These are phyloP conservation scores for Bufo bufo DNA, from an alignment of 2,113 vertebrate genomes.

Conservation along the genomic window DNA sequence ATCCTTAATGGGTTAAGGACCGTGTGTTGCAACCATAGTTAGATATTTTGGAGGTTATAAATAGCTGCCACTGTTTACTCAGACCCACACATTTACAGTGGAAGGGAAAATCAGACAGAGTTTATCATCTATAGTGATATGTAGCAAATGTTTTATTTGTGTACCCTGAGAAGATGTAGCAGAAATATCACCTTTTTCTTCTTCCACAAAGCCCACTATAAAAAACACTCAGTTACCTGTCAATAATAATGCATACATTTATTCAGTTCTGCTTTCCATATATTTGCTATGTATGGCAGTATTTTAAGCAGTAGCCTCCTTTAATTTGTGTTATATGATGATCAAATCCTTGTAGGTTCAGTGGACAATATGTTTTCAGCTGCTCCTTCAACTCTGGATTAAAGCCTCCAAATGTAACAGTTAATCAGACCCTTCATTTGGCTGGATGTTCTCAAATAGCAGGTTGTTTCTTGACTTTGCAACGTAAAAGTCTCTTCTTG, in stretches of 20 bases:
- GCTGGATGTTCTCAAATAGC: neutral
- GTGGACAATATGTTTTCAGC: neutral
- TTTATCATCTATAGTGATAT: too few species aligned
- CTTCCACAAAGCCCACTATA: too few species aligned
- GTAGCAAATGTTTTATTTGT: too few species aligned
- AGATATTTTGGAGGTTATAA: too few species aligned
- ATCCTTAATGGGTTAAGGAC: too few species aligned
- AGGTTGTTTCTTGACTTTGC: neutral
- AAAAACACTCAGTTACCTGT: neutral
- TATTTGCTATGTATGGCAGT: neutral
- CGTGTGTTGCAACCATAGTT: too few species aligned
- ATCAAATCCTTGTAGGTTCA: neutral
- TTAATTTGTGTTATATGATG: conserved; percentile 17
- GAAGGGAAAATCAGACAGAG: too few species aligned
- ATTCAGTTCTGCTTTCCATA: neutral
- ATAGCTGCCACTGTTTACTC: too few species aligned
- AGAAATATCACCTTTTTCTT: too few species aligned
- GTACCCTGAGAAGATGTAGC: too few species aligned
- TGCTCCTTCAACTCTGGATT: neutral
- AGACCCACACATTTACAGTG: too few species aligned
- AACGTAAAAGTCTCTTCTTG: neutral
- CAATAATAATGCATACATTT: neutral
- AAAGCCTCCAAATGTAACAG: conserved; percentile 12
- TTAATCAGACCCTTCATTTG: conserved; percentile 11
- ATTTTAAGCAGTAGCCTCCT: neutral